Percentiles rank a stretch among this genome's conserved stretches.
phyloP scores from a whole-genome alignment of 2,888 invertebrate genomes.

The Polia nebulosa region DNA sequence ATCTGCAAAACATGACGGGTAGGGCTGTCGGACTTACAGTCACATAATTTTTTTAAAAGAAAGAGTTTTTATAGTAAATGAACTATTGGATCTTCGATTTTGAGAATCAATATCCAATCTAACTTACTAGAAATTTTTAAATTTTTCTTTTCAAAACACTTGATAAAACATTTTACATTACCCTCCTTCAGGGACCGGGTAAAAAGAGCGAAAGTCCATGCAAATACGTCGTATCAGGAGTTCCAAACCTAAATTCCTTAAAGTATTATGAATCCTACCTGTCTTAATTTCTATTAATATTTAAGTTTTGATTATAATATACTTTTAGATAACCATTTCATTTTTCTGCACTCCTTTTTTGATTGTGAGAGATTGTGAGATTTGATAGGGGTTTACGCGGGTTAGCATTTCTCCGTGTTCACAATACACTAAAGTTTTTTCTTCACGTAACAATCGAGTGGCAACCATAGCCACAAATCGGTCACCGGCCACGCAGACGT shows the following conservation, averaged over 20 bases:
- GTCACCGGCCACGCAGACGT: slow-evolving; percentile 51
- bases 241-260: neutral
- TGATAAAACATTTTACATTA: no score
- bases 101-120: neutral
- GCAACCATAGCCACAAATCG: slow-evolving; percentile 57
- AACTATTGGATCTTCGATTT: neutral
- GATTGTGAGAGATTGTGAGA: no score
- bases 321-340: no score
- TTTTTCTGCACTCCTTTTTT: no score
- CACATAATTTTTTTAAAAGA: neutral
- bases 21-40: slow-evolving; percentile 54
- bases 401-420: neutral
- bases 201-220: neutral
- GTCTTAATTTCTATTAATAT: neutral
- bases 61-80: neutral
- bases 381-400: no score
- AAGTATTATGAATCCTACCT: neutral
- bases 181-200: no score
- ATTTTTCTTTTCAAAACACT: no score
- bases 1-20: slow-evolving; percentile 58
- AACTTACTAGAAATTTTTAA: no score
- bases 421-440: neutral
- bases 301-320: no score
- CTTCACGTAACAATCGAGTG: neutral
- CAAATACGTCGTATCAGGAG: neutral